phyloP scores from a whole-genome alignment of 2,113 vertebrate species.

The Corynorhinus townsendii region DNA sequence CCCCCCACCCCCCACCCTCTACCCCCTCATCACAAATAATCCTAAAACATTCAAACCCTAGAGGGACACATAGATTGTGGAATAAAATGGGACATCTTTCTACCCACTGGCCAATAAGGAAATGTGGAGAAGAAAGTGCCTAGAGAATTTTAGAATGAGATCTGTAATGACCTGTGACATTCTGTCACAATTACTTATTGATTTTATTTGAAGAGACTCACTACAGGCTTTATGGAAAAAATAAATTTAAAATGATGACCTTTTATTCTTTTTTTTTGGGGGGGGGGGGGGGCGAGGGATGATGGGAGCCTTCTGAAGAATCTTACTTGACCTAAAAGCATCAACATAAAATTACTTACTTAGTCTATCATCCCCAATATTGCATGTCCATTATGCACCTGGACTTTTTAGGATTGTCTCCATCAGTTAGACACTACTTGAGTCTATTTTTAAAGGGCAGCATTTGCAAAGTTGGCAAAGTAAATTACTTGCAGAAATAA shows the following conservation, averaged over 20 bases:
- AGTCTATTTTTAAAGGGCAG: not conserved
- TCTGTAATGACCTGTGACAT: conserved; percentile 52
- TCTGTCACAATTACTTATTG: conserved; percentile 40
- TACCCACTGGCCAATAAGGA: not conserved
- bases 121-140: not conserved
- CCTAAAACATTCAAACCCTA: not conserved
- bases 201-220: conserved; percentile 39
- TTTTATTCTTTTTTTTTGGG: not conserved
- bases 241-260: not conserved
- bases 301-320: not conserved
- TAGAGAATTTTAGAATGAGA: conserved; percentile 30
- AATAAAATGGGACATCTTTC: conserved; percentile 29
- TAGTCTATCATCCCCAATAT: not conserved
- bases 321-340: not conserved
- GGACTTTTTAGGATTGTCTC: not conserved
- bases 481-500: not conserved
- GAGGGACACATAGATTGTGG: not conserved
- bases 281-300: not conserved
- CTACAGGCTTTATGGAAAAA: not conserved
- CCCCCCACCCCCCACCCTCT: not conserved
- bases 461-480: conserved; percentile 4
- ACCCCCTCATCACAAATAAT: not conserved
- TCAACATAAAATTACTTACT: not conserved
- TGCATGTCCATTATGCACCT: not conserved
- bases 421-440: not conserved